Conservation (phyloP, 2,797 vertebrate genomes). For the Todus mexicanus region DNA sequence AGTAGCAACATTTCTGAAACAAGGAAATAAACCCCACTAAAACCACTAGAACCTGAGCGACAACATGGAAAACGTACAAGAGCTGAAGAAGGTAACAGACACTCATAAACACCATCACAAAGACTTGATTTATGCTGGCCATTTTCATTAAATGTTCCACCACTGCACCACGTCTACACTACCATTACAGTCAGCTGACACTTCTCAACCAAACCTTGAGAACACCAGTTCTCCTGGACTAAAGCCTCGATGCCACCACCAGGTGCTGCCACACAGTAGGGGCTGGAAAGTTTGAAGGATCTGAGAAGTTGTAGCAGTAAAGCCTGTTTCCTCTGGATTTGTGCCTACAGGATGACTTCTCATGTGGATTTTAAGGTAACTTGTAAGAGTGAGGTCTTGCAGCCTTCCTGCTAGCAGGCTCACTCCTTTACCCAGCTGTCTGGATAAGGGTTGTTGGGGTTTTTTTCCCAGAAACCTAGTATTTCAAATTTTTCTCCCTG, state of each 20-base stretch:
- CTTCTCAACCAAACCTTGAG: neutral
- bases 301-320: neutral
- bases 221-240: neutral
- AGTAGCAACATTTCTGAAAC: neutral
- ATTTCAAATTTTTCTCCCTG: neutral
- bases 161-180: neutral
- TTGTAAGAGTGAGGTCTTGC: neutral
- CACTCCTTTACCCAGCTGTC: neutral
- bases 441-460: neutral
- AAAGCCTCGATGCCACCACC: neutral
- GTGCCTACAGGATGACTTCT: neutral
- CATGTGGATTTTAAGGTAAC: neutral
- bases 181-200: neutral
- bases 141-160: neutral
- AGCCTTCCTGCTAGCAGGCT: neutral
- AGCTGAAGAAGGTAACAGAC: neutral
- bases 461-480: neutral
- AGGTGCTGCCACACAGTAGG: neutral
- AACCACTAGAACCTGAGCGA: neutral
- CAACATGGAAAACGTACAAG: neutral
- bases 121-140: neutral
- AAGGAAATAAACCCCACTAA: neutral
- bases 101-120: neutral
- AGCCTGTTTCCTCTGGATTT: neutral
- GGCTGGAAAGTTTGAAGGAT: neutral